A percentile compares a stretch with the other conserved stretches of the same genome.
Evolutionary conservation across 2,113 vertebrate species (phyloP).

Genomic region (Formicarius rufipectus): DNA sequence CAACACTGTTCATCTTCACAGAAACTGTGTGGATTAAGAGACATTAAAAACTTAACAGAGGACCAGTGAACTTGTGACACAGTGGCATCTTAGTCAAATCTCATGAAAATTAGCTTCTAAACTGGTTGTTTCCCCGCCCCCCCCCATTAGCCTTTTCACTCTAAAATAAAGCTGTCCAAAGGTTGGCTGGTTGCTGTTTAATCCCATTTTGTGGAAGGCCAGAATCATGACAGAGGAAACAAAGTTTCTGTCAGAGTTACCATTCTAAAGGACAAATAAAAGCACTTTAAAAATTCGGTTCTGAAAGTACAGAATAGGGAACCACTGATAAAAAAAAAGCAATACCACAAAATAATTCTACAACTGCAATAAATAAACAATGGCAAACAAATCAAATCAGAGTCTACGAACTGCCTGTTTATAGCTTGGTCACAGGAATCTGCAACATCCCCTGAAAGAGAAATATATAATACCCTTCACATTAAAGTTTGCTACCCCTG

Average conservation of each 20-base stretch:
- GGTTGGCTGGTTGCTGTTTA: background rate
- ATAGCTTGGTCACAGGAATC: background rate
- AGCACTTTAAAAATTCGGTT: background rate
- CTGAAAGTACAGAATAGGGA: background rate
- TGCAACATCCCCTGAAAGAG: background rate
- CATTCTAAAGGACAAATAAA: background rate
- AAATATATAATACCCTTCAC: background rate
- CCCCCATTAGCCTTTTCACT: background rate
- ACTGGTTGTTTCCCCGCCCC: fast-evolving
- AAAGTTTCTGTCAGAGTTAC: background rate
- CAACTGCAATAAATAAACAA: background rate
- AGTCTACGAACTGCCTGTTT: background rate
- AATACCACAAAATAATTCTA: background rate
- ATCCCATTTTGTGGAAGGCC: background rate
- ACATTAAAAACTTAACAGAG: background rate
- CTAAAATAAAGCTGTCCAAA: background rate
- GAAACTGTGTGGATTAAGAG: background rate
- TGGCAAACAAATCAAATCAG: background rate
- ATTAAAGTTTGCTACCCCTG: background rate
- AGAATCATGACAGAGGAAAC: background rate
- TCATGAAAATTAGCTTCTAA: background rate
- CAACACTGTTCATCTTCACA: background rate
- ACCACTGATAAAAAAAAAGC: background rate
- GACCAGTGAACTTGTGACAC: background rate
- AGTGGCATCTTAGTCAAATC: background rate